Base-by-base conservation (phyloP, 2,888 invertebrate genomes). In the Acleris literana region DNA sequence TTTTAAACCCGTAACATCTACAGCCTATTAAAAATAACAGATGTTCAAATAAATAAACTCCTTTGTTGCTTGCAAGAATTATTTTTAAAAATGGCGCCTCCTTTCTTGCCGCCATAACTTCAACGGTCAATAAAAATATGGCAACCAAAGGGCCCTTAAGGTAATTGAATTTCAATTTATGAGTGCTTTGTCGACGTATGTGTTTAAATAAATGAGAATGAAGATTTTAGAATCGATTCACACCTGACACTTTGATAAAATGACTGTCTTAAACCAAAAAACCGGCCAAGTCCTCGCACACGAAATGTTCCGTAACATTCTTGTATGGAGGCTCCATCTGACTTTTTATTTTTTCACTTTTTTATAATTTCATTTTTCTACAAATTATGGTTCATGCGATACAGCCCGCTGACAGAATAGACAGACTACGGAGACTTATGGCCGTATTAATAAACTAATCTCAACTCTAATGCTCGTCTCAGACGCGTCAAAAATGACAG, bases 81-180 rank as follows among this genome's bases (percentile, higher is more conserved):
- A 18, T 49, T 49, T 59, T 25, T 20, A 59, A 59, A 66, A 62
- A 52, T 22, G 57, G 61, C 22, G 53, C 29, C 18, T 56, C 29
- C n/a, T 51, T 63, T 63, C 61, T 66, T 66, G 62, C 63, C 68
- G 65, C 70, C 72, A 68, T 73, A 74, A 74, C 74, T 69, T 74
- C 68, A 71, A 72, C 71, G 74, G 71, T 69, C 72, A 74, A 76
- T 77, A 78, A 78, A 74, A 72, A 75, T 75, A 78, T 79, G 72
- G 71, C 68, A 68, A 62, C 72, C 71, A 69, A 67, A 62, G 64
- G 74, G 71, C 76, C 76, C 74, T 77, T 71, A 72, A 75, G 71
- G 74, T 80, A 80, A 81, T 81, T 81, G 81, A 77, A 81, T 77
- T 75, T 73, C 72, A 71, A 79, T 80, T 81, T 81, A 81, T 72